These are phyloP conservation scores for Anarhynchus alexandrinus DNA, from an alignment of 2,113 vertebrate genomes.

Conservation along the genomic window DNA sequence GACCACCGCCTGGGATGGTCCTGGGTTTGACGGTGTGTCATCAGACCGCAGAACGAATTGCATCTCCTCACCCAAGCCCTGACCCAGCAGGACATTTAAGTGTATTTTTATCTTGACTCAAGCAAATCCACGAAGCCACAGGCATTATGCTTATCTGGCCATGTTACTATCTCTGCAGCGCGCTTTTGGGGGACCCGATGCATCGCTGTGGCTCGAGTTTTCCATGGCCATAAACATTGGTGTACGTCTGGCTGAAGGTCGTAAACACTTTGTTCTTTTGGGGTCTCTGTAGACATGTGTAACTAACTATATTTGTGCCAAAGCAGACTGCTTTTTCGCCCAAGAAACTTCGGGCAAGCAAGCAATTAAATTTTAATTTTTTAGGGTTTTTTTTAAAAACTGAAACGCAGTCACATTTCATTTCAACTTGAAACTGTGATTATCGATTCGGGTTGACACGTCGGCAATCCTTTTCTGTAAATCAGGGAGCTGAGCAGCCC, in stretches of 20 bases:
- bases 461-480: background rate
- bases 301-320: background rate
- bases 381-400: background rate
- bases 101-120: background rate
- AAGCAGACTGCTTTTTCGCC: background rate
- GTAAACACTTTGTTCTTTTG: background rate
- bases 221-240: background rate
- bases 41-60: background rate
- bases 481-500: background rate
- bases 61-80: background rate
- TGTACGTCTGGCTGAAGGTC: background rate
- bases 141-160: background rate
- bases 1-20: background rate
- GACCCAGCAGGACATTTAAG: background rate
- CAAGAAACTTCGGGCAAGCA: background rate
- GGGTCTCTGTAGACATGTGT: background rate
- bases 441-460: accelerated
- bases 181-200: background rate
- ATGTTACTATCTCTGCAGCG: accelerated
- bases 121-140: background rate
- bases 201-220: background rate
- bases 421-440: background rate
- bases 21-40: background rate
- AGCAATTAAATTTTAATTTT: background rate
- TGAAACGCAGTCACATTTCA: background rate